Evolutionary conservation across 2,113 vertebrate species (phyloP).

Genomic region (Brienomyrus brachyistius): DNA sequence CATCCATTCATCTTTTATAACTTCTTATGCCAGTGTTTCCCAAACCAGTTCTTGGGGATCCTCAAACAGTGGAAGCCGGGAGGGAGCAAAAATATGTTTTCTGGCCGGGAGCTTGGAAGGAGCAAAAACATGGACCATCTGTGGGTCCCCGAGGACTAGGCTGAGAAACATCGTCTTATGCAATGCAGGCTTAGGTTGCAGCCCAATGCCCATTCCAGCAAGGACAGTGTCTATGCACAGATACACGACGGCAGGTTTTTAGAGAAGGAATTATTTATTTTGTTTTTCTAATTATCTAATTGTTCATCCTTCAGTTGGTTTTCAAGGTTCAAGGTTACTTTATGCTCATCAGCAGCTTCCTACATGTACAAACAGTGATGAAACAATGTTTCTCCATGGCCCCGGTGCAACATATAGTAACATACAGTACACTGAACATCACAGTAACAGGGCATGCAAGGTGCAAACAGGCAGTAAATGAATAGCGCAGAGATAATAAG

Average conservation of each 20-base stretch:
- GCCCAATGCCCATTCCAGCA: not conserved
- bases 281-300: not conserved
- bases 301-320: not conserved
- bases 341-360: too few relatives aligned
- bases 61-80: not conserved
- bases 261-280: not conserved
- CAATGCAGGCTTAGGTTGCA: not conserved
- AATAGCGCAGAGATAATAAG: too few relatives aligned
- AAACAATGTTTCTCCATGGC: too few relatives aligned
- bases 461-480: too few relatives aligned
- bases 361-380: too few relatives aligned
- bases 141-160: not conserved
- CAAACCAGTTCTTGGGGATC: not conserved
- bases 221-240: not conserved
- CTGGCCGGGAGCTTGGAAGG: not conserved
- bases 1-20: not conserved
- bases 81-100: not conserved
- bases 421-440: too few relatives aligned
- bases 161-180: not conserved
- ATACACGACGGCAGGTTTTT: not conserved
- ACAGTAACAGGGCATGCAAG: too few relatives aligned
- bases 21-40: not conserved
- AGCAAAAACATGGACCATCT: not conserved
- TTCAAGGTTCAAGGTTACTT: not conserved
- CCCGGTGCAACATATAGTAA: too few relatives aligned